Base-by-base conservation (phyloP, 2,797 vertebrate genomes). In the Acridotheres tristis region DNA sequence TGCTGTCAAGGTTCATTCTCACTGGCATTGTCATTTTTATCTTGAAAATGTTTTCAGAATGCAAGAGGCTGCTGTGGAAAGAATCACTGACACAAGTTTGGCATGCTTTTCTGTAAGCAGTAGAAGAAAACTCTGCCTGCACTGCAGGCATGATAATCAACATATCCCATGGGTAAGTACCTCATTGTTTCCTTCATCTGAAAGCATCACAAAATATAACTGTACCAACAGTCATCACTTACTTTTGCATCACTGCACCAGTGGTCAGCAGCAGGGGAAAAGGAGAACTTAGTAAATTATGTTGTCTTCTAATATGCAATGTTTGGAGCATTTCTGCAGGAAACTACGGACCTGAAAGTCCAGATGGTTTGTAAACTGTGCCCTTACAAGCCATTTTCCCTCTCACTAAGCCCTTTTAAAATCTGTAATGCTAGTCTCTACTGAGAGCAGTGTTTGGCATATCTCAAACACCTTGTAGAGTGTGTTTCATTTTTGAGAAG, bases 1-100 rank as follows among this genome's bases (percentile, higher is more conserved):
- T 95, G 76, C 73, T 75, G 89, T 91, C 95, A 91, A 62, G 69
- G 75, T 92, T 96, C 77, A 94, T 89, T 92, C 95, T 96, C 80
- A 77, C 80, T 72, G 74, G 86, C 85, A 96, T 95, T 96, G 80
- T 95, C 87, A 92, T 89, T 85, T 91, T 92, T 89, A 80, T 85
- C 95, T 77, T 57, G 91, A 91, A 80, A 91, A 50, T 66, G 61
- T 92, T 96, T 96, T 93, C 69, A 88, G 88, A 93, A 92, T 66
- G 48, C 55, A 94, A 61, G 45, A 84, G 45, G 62, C 40, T 89
- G 79, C 71, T 78, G 50, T 80, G 55, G 82, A 86, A 97, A 95
- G 45, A 63, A 76, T 71, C 53, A 27, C 73, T 76, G 85, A 83
- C 84, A 90, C 38, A 93, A 73, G 88, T 79, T 54, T 91, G 68